Conservation (phyloP, 2,113 vertebrate species). For the Fregetta grallaria region DNA sequence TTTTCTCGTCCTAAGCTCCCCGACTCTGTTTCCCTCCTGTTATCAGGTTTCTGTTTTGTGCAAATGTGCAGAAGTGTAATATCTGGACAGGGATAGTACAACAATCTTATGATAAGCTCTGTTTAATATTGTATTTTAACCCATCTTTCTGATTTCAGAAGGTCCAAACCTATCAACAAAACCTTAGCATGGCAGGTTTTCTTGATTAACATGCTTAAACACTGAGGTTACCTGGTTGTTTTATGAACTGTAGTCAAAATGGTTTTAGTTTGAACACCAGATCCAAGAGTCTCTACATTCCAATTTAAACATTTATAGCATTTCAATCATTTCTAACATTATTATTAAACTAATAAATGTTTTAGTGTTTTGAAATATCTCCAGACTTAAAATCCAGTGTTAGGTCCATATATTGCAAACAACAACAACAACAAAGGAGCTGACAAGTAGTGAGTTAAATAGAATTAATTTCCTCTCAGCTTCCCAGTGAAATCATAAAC, state of each 20-base stretch:
- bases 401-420: slow-evolving; percentile 32
- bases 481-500: slow-evolving; percentile 57
- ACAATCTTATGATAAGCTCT: neutral
- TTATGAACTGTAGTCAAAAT: neutral
- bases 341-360: slow-evolving; percentile 47
- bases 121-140: slow-evolving; percentile 5
- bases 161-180: slow-evolving; percentile 9
- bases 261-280: slow-evolving; percentile 6
- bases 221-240: neutral
- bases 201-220: neutral
- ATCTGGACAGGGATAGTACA: neutral
- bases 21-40: neutral
- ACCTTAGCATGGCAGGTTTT: neutral
- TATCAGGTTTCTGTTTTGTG: neutral
- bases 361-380: slow-evolving; percentile 57
- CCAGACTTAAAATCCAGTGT: slow-evolving; percentile 20
- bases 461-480: slow-evolving; percentile 56
- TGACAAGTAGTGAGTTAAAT: slow-evolving; percentile 58
- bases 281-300: neutral
- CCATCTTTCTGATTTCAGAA: slow-evolving; percentile 23
- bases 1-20: neutral
- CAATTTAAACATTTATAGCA: slow-evolving; percentile 37
- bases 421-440: slow-evolving; percentile 49
- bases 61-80: neutral
- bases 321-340: slow-evolving; percentile 49